Percentiles rank a stretch among this genome's conserved stretches.
Conservation (phyloP, 2,113 vertebrate species). For the Potamarius usumacintae region DNA sequence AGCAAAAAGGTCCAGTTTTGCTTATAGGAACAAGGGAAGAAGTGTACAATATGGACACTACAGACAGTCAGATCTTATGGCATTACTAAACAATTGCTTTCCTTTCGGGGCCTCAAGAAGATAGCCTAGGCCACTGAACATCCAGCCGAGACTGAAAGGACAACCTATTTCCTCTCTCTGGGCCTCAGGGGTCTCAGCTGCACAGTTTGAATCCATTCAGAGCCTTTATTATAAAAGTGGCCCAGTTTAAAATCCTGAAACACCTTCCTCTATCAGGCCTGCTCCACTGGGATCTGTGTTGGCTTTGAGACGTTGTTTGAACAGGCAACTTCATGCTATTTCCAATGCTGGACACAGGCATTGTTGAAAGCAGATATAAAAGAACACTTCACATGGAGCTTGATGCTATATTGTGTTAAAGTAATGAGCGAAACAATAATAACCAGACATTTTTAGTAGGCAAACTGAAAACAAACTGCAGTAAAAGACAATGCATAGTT, state of each 20-base stretch:
- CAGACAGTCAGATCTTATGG: neutral
- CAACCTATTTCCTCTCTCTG: constrained; percentile 52
- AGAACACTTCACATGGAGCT: neutral
- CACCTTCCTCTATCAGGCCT: constrained; percentile 23
- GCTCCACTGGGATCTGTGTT: constrained; percentile 5
- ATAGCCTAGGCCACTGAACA: constrained; percentile 64
- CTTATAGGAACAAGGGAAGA: neutral
- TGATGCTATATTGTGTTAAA: neutral
- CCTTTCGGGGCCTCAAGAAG: constrained; percentile 47
- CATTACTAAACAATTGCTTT: constrained; percentile 42
- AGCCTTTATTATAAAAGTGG: constrained; percentile 41
- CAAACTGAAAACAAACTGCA: neutral
- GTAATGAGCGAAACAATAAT: neutral
- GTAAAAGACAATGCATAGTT: neutral
- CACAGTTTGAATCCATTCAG: constrained; percentile 53
- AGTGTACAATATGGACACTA: neutral
- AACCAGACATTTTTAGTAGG: neutral
- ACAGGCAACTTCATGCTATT: neutral
- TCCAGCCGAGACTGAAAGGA: constrained; percentile 60
- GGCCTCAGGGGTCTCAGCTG: constrained; percentile 58
- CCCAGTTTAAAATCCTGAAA: constrained; percentile 38
- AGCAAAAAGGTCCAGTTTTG: neutral
- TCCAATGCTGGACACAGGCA: neutral
- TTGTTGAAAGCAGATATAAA: neutral
- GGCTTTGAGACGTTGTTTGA: neutral